Evolutionary conservation across 2,888 invertebrate genomes (phyloP).

Genomic region (Trichopria drosophilae): DNA sequence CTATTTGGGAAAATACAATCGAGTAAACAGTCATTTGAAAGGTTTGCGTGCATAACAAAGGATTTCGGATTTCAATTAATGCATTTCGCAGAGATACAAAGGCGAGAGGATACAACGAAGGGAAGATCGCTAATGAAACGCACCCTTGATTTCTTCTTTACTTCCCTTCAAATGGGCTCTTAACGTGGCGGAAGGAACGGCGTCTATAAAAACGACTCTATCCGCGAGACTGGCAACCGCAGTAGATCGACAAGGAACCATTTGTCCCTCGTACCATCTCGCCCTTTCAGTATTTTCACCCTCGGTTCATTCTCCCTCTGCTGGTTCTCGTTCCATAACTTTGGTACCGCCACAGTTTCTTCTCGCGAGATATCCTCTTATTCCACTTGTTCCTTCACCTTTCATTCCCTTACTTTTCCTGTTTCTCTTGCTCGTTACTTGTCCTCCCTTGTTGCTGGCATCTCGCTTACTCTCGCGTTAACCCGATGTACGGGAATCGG

Average conservation of each 20-base stretch:
- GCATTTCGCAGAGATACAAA: too few relatives aligned
- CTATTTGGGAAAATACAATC: too few relatives aligned
- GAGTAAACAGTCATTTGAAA: too few relatives aligned
- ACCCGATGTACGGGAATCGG: slow-evolving; percentile 10
- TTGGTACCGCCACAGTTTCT: neutral
- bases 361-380: slow-evolving; percentile 15
- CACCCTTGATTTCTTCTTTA: slow-evolving; percentile 35
- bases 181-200: slow-evolving; percentile 38
- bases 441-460: slow-evolving; percentile 7
- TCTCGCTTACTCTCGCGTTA: slow-evolving; percentile 15
- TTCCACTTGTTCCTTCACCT: slow-evolving; percentile 2
- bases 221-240: slow-evolving; percentile 18
- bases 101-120: slow-evolving; percentile 14
- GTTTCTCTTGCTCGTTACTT: slow-evolving; percentile 1
- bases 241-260: slow-evolving; percentile 24
- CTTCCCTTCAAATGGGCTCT: slow-evolving; percentile 33
- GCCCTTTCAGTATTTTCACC: slow-evolving; percentile 29
- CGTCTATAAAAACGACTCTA: slow-evolving; percentile 35
- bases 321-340: slow-evolving; percentile 1
- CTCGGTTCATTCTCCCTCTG: slow-evolving; percentile 14
- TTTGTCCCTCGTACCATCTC: slow-evolving; percentile 27
- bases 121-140: slow-evolving; percentile 34
- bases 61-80: too few relatives aligned
- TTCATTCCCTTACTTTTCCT: neutral
- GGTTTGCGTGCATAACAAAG: too few relatives aligned